These are phyloP conservation scores for Eulemur rubriventer DNA, from an alignment of 2,797 vertebrate genomes.

Conservation along the genomic window DNA sequence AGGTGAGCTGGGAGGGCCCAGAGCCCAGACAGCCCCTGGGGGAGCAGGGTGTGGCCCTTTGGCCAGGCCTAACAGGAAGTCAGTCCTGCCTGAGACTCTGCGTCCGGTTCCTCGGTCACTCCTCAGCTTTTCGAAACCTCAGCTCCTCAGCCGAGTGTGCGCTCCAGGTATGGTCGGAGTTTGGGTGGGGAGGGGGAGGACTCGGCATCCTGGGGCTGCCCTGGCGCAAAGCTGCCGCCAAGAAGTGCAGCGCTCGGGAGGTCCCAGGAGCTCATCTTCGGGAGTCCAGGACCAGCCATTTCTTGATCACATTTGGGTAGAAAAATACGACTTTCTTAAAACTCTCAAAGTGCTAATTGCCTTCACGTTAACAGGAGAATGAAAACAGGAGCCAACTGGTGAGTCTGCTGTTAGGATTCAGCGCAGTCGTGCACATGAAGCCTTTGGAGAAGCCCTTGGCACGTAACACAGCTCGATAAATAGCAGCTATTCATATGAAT, in stretches of 20 bases:
- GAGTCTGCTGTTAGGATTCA: neutral
- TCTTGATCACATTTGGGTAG: neutral
- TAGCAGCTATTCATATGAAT: neutral
- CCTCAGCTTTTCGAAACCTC: too few species aligned
- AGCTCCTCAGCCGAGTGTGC: fast-evolving
- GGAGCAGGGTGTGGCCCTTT: neutral
- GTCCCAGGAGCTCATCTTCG: too few species aligned
- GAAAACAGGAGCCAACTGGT: neutral
- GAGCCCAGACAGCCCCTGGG: neutral
- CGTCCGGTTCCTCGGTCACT: neutral
- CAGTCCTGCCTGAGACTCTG: fast-evolving
- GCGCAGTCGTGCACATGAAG: fast-evolving
- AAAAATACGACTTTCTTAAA: neutral
- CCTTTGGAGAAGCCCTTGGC: neutral
- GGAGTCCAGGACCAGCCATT: neutral
- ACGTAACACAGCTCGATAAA: too few species aligned
- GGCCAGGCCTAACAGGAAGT: too few species aligned
- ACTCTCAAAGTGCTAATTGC: neutral
- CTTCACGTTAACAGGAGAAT: neutral
- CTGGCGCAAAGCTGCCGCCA: fast-evolving
- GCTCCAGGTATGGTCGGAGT: fast-evolving
- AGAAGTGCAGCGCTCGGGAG: fast-evolving
- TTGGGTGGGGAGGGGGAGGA: too few species aligned
- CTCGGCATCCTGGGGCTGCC: fast-evolving
- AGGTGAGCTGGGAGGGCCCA: neutral